Base-by-base conservation (phyloP, 2,797 vertebrate species). In the Myotis vivesi region DNA sequence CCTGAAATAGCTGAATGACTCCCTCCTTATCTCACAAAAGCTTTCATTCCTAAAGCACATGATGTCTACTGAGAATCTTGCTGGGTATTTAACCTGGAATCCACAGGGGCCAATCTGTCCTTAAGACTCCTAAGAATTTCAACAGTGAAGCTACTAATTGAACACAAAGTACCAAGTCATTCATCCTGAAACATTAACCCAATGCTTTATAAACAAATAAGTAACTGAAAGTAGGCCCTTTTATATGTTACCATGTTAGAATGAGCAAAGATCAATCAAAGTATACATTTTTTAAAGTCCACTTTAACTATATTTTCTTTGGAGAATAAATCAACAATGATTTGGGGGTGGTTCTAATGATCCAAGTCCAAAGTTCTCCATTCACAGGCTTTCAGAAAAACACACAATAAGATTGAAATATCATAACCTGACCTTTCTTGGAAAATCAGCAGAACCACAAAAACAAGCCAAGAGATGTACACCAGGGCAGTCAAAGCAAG, bases 101-200 rank as follows among this genome's bases (percentile, higher is more conserved):
- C 59, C 68, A n/a, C 8, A 44, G 3, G 19, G 20, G 33, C 49
- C 57, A 53, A n/a, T 41, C 33, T 66, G 33, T 77, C 73, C 68
- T 69, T 66, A 57, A 87, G 25, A 64, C 25, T 64, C 57, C 72
- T n/a, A 80, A 75, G 80, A 93, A 44, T 89, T 86, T 68, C 55
- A 76, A 79, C 75, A 91, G 33, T 6, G 30, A 79, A 83, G 49
- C 44, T 64, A 71, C 33, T 51, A 71, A 59, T 0, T 49, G 73
- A 80, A 92, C 68, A 92, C 46, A 51, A 81, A 83, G 77, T 44
- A 55, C 73, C 33, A 73, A 44, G 51, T 10, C 79, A 62, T 75
- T 94, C 64, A 22, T 36, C 68, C 90, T 69, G 64, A 95, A 75
- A 92, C 46, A 90, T 46, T 89, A 86, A 79, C 53, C 77, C 80